Evolutionary conservation across 2,797 vertebrate species (phyloP).

Genomic region (Falco peregrinus): DNA sequence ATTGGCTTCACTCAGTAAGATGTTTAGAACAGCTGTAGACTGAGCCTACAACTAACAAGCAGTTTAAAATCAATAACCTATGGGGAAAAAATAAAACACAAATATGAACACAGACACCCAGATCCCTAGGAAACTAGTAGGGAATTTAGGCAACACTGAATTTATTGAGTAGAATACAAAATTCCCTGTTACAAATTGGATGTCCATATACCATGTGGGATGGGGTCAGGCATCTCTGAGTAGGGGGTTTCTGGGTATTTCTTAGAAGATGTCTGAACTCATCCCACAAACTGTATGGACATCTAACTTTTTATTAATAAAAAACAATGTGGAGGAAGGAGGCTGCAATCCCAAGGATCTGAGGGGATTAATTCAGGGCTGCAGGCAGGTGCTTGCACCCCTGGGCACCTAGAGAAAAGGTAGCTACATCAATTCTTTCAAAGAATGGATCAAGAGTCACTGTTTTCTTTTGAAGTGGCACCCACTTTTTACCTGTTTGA

Average conservation of each 20-base stretch:
- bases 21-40: neutral
- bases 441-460: neutral
- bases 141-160: neutral
- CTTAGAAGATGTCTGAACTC: neutral
- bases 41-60: neutral
- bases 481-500: neutral
- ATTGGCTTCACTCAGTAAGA: neutral
- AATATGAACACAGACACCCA: neutral
- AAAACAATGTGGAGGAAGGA: neutral
- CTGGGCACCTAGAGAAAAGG: neutral
- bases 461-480: neutral
- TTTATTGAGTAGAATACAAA: neutral
- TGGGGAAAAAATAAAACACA: neutral
- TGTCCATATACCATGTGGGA: accelerated
- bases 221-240: neutral
- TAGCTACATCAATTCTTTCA: neutral
- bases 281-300: neutral
- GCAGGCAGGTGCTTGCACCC: neutral
- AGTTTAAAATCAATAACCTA: neutral
- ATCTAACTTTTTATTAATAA: neutral
- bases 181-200: neutral
- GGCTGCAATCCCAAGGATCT: neutral
- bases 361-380: neutral
- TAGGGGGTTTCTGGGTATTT: neutral
- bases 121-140: neutral